Base-by-base conservation (phyloP, 2,797 vertebrate species). In the Anomalospiza imberbis region DNA sequence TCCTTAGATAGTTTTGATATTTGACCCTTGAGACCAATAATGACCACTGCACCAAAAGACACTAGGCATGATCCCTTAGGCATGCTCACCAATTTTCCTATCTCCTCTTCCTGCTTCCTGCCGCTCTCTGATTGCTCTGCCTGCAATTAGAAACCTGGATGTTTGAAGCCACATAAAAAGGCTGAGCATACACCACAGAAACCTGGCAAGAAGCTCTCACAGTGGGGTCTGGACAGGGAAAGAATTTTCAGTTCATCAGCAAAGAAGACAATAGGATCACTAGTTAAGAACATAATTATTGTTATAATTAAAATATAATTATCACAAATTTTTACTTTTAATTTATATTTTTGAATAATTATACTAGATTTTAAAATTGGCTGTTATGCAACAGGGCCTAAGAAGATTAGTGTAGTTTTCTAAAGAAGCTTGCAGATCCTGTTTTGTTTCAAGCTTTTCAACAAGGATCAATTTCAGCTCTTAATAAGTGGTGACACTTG, bases 111-210 rank as follows among this genome's bases (percentile, higher is more conserved):
- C 57, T 58, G 24, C n/a, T 72, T 29, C 32, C 29, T 89, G 50
- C 7, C 1, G 0, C 5, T 13, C 29, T 76, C 24, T 2, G 0
- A 47, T 50, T 1, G 0, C 4, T 79, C 68, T 85, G 18, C 9
- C 32, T 47, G 25, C 31, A 51, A 3, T 40, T 45, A 82, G 26
- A 91, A 85, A 58, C 7, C 8, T 47, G 48, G 7, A 54, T 62
- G 16, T 36, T n/a, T 70, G 36, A 79, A 81, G 45, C 5, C 25
- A 11, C n/a, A 17, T 34, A 5, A 36, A 36, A 73, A 36, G 14
- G 10, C 9, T 40, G 50, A 40, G 54, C 11, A 34, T 14, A 31
- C 6, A 58, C 13, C n/a, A 9, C 13, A 50, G 47, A 82, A 48
- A 68, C 24, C 34, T 44, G 34, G 20, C 26, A 66, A 84, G 32